These are phyloP conservation scores for Aspidapion aeneum DNA, from an alignment of 2,888 invertebrate species.

Conservation along the genomic window DNA sequence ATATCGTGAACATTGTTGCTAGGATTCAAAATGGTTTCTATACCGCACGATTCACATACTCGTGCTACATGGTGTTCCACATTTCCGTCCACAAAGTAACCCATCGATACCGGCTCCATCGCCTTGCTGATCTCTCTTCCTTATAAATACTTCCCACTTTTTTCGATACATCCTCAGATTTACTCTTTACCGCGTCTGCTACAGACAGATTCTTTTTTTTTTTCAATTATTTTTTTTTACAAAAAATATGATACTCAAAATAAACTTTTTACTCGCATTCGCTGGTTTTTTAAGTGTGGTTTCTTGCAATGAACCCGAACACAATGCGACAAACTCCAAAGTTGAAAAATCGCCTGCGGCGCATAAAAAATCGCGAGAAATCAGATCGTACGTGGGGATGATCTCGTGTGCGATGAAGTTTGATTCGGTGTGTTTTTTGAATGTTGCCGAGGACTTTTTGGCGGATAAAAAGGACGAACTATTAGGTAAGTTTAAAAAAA, in stretches of 20 bases:
- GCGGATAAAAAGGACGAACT: slow-evolving; percentile 30
- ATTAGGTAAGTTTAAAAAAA: slow-evolving; percentile 32
- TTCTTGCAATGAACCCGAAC: not conserved
- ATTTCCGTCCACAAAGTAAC: slow-evolving; percentile 39
- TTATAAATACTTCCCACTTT: slow-evolving; percentile 42
- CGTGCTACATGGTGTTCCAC: slow-evolving; percentile 40
- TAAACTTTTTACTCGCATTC: not conserved
- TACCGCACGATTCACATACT: not conserved
- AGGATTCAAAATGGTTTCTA: not conserved
- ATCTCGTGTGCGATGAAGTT: slow-evolving; percentile 32
- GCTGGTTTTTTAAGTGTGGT: not conserved
- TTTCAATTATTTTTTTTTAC: slow-evolving; percentile 5
- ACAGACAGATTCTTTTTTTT: slow-evolving; percentile 1
- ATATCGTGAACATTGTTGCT: too few species aligned
- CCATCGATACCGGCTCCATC: slow-evolving; percentile 37
- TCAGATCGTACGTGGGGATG: slow-evolving; percentile 29
- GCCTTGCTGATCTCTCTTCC: slow-evolving; percentile 42
- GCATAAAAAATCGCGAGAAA: slow-evolving; percentile 17
- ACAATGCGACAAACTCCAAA: not conserved
- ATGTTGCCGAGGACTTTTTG: slow-evolving; percentile 33
- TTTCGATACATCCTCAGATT: slow-evolving; percentile 34
- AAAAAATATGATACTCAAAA: slow-evolving; percentile 7
- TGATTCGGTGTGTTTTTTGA: slow-evolving; percentile 36
- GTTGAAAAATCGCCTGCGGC: not conserved
- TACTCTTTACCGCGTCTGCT: slow-evolving; percentile 19